phyloP scores from a whole-genome alignment of 23 tunicate genomes.

The Halocynthia roretzi region DNA sequence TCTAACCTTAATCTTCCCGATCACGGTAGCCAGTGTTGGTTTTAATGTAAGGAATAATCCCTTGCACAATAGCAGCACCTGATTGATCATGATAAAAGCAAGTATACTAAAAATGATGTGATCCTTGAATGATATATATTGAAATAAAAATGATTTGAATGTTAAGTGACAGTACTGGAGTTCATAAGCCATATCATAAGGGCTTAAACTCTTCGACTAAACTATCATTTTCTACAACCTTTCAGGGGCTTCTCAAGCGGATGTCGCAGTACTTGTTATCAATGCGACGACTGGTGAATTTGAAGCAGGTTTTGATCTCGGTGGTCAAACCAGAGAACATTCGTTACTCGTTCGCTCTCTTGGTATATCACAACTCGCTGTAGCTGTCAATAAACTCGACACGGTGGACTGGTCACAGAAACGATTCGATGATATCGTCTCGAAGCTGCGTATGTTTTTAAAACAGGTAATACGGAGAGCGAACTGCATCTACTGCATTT shows the following conservation, averaged over 20 bases:
- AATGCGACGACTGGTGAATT: constrained; percentile 93
- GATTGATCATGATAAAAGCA: too few relatives aligned
- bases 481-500: not conserved
- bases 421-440: constrained; percentile 18
- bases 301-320: constrained; percentile 94
- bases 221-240: too few relatives aligned
- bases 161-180: too few relatives aligned
- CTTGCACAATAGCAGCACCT: too few relatives aligned
- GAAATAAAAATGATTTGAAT: too few relatives aligned
- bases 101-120: too few relatives aligned
- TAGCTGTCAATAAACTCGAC: constrained; percentile 90
- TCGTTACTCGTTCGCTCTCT: constrained; percentile 73
- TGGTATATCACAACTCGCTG: constrained; percentile 91
- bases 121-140: too few relatives aligned
- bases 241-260: constrained; percentile 94
- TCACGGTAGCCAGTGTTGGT: too few relatives aligned
- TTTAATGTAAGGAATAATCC: too few relatives aligned
- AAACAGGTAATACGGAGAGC: constrained; percentile 38
- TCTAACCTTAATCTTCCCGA: too few relatives aligned
- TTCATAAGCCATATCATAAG: too few relatives aligned
- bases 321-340: constrained; percentile 98
- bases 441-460: constrained; percentile 7
- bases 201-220: too few relatives aligned
- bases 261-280: constrained; percentile 87
- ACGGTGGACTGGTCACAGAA: constrained; percentile 60